Conservation (phyloP, 2,888 invertebrate genomes). For the Gisinianus flammeolus region DNA sequence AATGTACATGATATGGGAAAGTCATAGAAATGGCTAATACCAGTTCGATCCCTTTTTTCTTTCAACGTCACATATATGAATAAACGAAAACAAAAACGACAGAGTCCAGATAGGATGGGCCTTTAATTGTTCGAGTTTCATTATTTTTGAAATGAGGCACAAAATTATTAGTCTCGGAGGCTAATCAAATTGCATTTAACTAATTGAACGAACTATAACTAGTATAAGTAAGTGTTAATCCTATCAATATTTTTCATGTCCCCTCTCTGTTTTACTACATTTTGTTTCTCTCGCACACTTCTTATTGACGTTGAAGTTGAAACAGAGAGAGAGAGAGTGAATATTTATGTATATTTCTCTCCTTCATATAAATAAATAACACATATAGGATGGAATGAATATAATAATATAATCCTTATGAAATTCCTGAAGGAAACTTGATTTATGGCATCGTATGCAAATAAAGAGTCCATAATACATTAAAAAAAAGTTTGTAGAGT, state of each 20-base stretch:
- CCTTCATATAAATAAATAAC: too few relatives aligned
- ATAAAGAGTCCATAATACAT: too few relatives aligned
- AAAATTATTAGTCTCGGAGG: constrained; percentile 7
- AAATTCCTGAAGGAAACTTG: too few relatives aligned
- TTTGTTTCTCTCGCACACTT: not conserved
- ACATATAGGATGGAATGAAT: too few relatives aligned
- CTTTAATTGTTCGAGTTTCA: constrained; percentile 38
- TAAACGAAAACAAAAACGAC: constrained; percentile 1
- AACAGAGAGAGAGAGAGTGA: not conserved
- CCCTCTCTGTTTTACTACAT: not conserved
- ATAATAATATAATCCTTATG: too few relatives aligned
- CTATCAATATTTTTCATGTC: not conserved
- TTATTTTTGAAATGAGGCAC: constrained; percentile 22
- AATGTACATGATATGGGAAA: too few relatives aligned
- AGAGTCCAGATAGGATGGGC: constrained; percentile 24
- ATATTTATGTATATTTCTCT: too few relatives aligned
- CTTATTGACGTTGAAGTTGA: not conserved
- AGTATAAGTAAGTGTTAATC: constrained; percentile 19
- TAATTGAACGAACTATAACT: constrained; percentile 8
- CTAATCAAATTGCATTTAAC: constrained; percentile 18
- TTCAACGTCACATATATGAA: too few relatives aligned
- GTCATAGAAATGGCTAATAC: too few relatives aligned
- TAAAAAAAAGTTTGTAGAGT: too few relatives aligned
- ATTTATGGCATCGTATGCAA: too few relatives aligned
- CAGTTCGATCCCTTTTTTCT: too few relatives aligned